Evolutionary conservation across 2,113 vertebrate genomes (phyloP).

Genomic region (Tychaedon coryphoeus): DNA sequence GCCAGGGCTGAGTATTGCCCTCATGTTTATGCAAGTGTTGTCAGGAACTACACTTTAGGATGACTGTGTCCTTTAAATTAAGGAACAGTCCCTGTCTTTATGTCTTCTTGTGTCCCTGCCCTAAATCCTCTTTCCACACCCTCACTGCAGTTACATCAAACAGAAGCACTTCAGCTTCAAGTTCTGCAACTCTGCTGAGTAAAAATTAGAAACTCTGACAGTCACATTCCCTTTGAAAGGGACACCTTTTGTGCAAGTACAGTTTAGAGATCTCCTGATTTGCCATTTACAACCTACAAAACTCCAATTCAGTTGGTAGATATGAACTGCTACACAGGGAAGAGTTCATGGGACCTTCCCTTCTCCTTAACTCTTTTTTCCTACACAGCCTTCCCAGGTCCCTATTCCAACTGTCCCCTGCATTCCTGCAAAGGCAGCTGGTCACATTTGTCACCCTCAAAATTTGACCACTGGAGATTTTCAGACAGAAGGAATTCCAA

Average conservation of each 20-base stretch:
- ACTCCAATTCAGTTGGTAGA: accelerated
- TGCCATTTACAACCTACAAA: background rate
- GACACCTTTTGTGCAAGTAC: background rate
- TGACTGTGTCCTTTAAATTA: background rate
- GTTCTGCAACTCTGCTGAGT: background rate
- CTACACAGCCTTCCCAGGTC: background rate
- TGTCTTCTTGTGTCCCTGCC: background rate
- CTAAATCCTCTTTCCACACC: background rate
- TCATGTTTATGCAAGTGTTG: background rate
- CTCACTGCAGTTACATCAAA: background rate
- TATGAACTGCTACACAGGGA: background rate
- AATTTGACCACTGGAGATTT: background rate
- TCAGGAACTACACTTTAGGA: background rate
- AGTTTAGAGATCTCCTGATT: background rate
- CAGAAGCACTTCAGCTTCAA: background rate
- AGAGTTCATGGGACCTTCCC: background rate
- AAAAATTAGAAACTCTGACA: background rate
- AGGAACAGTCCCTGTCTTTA: background rate
- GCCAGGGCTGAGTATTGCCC: background rate
- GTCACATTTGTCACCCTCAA: background rate
- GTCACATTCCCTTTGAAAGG: background rate
- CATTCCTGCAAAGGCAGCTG: background rate
- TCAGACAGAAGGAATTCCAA: background rate
- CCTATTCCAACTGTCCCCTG: background rate
- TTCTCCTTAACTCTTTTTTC: background rate